phyloP scores from a whole-genome alignment of 2,113 vertebrate species.

The Laticauda laticaudata region DNA sequence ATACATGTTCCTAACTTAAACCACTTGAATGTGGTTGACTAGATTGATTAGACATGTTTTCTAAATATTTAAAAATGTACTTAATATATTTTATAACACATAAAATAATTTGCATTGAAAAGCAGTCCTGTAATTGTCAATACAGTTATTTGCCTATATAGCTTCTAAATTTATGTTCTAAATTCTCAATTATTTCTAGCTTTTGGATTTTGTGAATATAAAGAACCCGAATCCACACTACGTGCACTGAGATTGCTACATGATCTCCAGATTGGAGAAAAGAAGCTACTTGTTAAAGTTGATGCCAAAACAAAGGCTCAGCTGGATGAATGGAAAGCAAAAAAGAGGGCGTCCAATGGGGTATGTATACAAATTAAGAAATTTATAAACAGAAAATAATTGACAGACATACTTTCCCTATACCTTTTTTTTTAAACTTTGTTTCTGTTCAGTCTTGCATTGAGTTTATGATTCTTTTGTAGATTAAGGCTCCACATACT shows the following conservation, averaged over 20 bases:
- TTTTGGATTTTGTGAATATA: constrained; percentile 98
- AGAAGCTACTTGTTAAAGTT: constrained; percentile 97
- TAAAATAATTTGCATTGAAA: neutral
- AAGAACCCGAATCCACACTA: constrained; percentile 97
- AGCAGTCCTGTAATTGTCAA: neutral
- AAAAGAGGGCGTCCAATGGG: constrained; percentile 90
- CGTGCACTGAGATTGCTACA: constrained; percentile 90
- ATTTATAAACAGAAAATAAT: neutral
- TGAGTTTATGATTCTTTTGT: neutral
- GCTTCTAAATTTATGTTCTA: constrained; percentile 27
- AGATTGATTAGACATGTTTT: neutral
- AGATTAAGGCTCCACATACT: neutral
- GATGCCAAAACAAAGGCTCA: constrained; percentile 98
- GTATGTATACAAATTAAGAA: constrained; percentile 68
- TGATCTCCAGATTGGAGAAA: constrained; percentile 94
- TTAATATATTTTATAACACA: neutral
- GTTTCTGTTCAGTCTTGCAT: constrained; percentile 24
- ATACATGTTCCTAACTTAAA: neutral
- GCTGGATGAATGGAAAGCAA: constrained; percentile 97
- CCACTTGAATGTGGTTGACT: neutral
- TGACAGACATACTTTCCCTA: neutral
- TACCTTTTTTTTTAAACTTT: constrained; percentile 10
- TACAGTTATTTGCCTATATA: neutral
- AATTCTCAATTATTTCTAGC: constrained; percentile 69
- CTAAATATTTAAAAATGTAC: neutral